Evolutionary conservation across 2,797 vertebrate species (phyloP).

Genomic region (Jordanella pulchra): DNA sequence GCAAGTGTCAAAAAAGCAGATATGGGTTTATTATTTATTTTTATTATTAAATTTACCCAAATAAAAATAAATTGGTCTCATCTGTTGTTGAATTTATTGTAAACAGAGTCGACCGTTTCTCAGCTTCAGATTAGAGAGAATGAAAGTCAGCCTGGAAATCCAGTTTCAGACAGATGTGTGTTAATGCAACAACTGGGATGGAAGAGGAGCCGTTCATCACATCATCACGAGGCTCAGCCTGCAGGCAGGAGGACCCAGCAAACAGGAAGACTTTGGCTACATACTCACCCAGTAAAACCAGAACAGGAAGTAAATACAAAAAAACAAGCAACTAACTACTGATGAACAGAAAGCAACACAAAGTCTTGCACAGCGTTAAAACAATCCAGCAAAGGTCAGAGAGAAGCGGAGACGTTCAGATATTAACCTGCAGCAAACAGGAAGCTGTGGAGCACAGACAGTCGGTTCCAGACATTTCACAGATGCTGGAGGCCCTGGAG

Average conservation of each 20-base stretch:
- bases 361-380: too few species aligned
- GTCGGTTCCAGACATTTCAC: too few species aligned
- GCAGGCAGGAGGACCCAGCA: not conserved
- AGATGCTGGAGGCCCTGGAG: not conserved
- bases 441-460: too few species aligned
- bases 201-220: not conserved
- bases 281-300: not conserved
- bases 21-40: not conserved
- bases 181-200: not conserved
- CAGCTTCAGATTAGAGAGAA: not conserved
- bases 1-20: not conserved
- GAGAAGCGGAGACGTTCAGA: too few species aligned
- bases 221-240: too few species aligned
- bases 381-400: too few species aligned
- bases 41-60: not conserved
- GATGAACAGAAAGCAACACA: not conserved
- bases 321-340: not conserved
- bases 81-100: not conserved
- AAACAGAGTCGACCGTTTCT: not conserved
- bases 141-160: too few species aligned
- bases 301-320: not conserved
- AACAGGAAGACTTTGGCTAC: not conserved
- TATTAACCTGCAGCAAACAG: too few species aligned
- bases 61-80: not conserved
- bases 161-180: too few species aligned